Conservation (phyloP, 1,140 invertebrate genomes). For the Caligus rogercresseyi region DNA sequence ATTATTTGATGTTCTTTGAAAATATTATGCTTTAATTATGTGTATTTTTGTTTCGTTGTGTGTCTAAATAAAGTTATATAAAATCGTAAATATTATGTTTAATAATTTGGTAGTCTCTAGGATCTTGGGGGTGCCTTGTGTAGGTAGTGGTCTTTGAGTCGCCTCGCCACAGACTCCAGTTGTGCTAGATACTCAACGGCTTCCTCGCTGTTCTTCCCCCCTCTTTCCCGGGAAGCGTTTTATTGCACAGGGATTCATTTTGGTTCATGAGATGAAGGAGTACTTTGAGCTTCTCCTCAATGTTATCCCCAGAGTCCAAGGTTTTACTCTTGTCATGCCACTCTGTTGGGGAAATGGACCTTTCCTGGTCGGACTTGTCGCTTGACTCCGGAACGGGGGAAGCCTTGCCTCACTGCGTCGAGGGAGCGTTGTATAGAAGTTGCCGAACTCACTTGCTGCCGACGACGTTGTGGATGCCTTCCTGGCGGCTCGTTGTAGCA, state of each 20-base stretch:
- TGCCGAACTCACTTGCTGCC: not conserved
- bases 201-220: not conserved
- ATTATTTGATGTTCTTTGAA: too few species aligned
- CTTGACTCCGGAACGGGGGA: constrained; percentile 9
- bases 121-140: not conserved
- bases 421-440: not conserved
- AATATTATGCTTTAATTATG: too few species aligned
- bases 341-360: constrained; percentile 6
- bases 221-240: not conserved
- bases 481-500: not conserved
- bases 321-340: not conserved
- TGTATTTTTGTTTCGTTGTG: too few species aligned
- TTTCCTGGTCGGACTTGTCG: constrained; percentile 10
- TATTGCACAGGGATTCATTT: not conserved
- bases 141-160: constrained; percentile 6
- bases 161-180: constrained; percentile 5
- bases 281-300: constrained; percentile 10
- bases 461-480: not conserved
- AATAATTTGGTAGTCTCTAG: too few species aligned
- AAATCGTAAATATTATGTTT: too few species aligned
- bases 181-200: constrained; percentile 7
- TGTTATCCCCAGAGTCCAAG: not conserved
- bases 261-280: not conserved
- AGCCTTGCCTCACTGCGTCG: not conserved
- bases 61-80: too few species aligned